A percentile compares a stretch with the other conserved stretches of the same genome.
Conservation (phyloP, 2,113 vertebrate species). For the Ctenodactylus gundi region DNA sequence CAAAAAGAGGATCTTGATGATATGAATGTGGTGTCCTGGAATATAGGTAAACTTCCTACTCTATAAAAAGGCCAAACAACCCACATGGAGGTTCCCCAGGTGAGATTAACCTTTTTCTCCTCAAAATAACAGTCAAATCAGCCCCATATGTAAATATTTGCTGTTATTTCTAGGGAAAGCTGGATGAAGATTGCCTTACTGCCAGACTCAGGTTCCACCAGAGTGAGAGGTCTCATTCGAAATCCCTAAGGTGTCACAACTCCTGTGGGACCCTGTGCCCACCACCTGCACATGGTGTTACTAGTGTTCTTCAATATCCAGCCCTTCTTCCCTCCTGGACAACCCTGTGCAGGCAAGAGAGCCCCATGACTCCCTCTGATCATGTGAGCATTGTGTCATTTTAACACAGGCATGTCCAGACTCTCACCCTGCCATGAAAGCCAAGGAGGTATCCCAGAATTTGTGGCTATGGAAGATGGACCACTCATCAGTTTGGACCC, state of each 20-base stretch:
- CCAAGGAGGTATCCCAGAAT: neutral
- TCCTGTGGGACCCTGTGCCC: neutral
- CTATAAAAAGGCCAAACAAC: conserved; percentile 38
- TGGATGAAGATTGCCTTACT: neutral
- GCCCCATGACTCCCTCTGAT: neutral
- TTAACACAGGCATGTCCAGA: neutral
- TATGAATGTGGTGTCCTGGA: neutral
- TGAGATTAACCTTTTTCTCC: conserved; percentile 12
- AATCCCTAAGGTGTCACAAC: neutral
- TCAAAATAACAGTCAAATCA: neutral
- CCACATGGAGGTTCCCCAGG: neutral
- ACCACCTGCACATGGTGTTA: neutral
- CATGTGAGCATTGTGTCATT: neutral
- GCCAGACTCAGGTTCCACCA: neutral
- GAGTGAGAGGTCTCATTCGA: neutral
- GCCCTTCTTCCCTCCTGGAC: neutral
- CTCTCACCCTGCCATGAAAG: neutral
- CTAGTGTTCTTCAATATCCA: rapidly evolving
- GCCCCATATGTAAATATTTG: neutral
- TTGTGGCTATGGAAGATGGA: neutral
- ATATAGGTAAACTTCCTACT: conserved; percentile 17
- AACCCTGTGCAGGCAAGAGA: neutral
- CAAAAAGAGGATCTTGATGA: conserved; percentile 34
- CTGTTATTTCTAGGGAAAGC: neutral
- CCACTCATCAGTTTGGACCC: neutral